Percentiles rank a stretch among this genome's conserved stretches.
Conservation (phyloP, 2,888 invertebrate species). For the Coenonympha arcania region DNA sequence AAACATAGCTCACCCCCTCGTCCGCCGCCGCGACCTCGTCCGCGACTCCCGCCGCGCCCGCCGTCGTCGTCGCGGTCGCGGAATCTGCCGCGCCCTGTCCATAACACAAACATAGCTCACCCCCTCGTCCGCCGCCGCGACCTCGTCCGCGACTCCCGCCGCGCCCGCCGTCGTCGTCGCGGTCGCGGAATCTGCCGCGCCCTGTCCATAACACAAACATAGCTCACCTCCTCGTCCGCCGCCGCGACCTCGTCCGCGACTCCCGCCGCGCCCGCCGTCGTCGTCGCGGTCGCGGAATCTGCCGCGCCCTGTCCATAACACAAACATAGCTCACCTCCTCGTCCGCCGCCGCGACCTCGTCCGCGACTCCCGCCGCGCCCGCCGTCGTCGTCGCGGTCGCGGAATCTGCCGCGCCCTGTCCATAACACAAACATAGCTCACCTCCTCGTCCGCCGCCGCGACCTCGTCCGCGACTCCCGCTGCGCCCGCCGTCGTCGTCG, state of each 20-base stretch:
- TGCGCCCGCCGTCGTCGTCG: conserved; percentile 31
- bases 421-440: not conserved
- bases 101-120: not conserved
- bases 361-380: conserved; percentile 27
- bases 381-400: conserved; percentile 30
- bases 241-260: conserved; percentile 2
- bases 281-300: conserved; percentile 27
- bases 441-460: conserved; percentile 1
- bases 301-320: conserved; percentile 51
- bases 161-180: conserved; percentile 31
- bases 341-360: not conserved
- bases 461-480: conserved; percentile 18
- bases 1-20: not conserved
- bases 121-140: not conserved
- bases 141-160: conserved; percentile 21
- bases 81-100: conserved; percentile 43
- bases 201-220: conserved; percentile 39
- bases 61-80: conserved; percentile 31
- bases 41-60: conserved; percentile 26
- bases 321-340: not conserved
- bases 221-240: conserved; percentile 1
- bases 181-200: conserved; percentile 35
- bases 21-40: conserved; percentile 1
- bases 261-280: conserved; percentile 32
- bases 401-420: conserved; percentile 43